Percentiles rank a stretch among this genome's conserved stretches.
Evolutionary conservation across 92 coral and sea anemone species (phyloP).

Genomic region (Nematostella vectensis): DNA sequence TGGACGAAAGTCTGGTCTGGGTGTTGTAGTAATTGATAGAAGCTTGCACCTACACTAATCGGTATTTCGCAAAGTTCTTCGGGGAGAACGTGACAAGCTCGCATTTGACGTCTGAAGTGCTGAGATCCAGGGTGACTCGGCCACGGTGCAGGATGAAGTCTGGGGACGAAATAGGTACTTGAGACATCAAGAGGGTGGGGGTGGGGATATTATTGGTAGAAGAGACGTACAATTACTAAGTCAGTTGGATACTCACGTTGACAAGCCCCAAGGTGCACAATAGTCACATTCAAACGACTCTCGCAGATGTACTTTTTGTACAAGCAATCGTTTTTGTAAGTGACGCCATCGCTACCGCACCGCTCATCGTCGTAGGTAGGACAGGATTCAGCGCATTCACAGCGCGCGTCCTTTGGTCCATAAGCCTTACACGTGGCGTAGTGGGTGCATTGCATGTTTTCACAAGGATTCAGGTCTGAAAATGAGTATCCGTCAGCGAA

Average conservation of each 20-base stretch:
- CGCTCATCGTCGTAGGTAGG: constrained; percentile 26
- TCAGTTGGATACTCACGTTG: constrained; percentile 32
- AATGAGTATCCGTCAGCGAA: too few relatives aligned
- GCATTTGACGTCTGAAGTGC: constrained; percentile 41
- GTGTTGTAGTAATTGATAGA: constrained; percentile 45
- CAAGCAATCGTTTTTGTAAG: constrained; percentile 42
- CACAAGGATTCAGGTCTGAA: constrained; percentile 51
- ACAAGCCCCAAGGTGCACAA: constrained; percentile 46
- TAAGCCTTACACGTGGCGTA: constrained; percentile 35
- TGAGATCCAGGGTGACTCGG: constrained; percentile 41
- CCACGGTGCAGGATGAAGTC: constrained; percentile 53
- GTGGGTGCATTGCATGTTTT: constrained; percentile 29
- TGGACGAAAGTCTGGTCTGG: constrained; percentile 35
- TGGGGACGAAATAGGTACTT: background rate
- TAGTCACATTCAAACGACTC: constrained; percentile 23
- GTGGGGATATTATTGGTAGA: too few relatives aligned
- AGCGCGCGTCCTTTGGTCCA: constrained; percentile 35
- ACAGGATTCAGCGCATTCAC: constrained; percentile 31
- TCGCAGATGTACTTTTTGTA: constrained; percentile 43
- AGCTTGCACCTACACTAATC: constrained; percentile 35
- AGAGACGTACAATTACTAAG: too few relatives aligned
- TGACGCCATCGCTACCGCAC: constrained; percentile 52
- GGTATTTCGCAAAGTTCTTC: constrained; percentile 19
- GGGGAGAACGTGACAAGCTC: constrained; percentile 21
- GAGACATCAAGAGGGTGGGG: background rate